Base-by-base conservation (phyloP, 2,113 vertebrate species). In the Galbula dea region DNA sequence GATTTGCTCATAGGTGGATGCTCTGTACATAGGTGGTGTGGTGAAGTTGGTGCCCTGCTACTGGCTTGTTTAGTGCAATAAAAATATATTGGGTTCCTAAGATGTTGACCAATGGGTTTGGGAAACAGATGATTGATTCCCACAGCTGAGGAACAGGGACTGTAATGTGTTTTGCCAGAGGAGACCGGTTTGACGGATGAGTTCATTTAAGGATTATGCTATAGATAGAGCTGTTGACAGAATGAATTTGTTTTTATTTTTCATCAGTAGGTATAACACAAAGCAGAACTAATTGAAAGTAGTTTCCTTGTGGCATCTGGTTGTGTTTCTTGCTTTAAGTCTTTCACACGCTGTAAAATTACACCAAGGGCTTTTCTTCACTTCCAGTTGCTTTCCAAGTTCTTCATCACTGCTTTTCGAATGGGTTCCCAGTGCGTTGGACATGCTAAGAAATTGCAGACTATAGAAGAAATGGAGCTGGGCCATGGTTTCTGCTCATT, bases 161-260 rank as follows among this genome's bases (percentile, higher is more conserved):
- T 97, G 96, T 96, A 73, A 69, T 94, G 79, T 93, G 65, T 95
- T 94, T 95, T 91, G 96, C 97, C 91, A 97, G 96, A 82, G 78
- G 95, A 96, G 97, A 59, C 81, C 65, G 63, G 94, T 94, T 95
- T 95, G 97, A 98, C 39, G 83, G 96, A 95, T 90, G 96, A 97
- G 95, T 97, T 97, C 86, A 91, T 95, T 97, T 94, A 77, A 96
- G 93, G 96, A 94, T 87, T 92, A 96, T 77, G 93, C 97, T 98
- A 97, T 98, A 98, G 97, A 98, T 98, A 98, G 98, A 98, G 94
- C 90, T 97, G 98, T 97, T 97, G 98, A 98, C 97, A 97, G 97
- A 97, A 97, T 71, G 92, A 95, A 91, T 95, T 97, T 95, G 94
- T 94, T 97, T 97, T 97, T 96, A 96, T 97, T 96, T 95, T 96